Percentiles rank a stretch among this genome's conserved stretches.
Conservation (phyloP, 2,113 vertebrate species). For the Dasyornis broadbenti region DNA sequence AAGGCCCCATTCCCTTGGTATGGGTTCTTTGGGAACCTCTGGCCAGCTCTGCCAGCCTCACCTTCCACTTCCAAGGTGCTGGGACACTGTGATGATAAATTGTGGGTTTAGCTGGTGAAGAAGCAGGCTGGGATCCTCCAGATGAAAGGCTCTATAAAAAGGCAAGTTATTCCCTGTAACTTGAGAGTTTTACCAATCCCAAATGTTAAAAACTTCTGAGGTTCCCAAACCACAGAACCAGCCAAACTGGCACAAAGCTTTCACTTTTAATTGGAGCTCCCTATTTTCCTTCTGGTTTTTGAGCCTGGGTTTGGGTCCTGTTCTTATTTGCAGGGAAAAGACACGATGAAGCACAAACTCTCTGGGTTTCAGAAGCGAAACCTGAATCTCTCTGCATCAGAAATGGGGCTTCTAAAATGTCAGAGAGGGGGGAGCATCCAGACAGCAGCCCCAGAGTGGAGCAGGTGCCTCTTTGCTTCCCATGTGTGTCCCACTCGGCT, state of each 20-base stretch:
- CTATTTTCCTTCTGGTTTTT: not conserved
- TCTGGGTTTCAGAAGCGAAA: not conserved
- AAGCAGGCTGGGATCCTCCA: not conserved
- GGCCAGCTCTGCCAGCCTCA: rapidly evolving
- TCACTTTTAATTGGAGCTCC: not conserved
- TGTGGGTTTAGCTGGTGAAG: not conserved
- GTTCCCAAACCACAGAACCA: not conserved
- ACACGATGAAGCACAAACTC: not conserved
- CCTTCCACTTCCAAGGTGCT: rapidly evolving
- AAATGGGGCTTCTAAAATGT: not conserved
- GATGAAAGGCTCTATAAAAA: not conserved
- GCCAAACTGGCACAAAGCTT: not conserved
- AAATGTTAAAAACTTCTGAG: not conserved
- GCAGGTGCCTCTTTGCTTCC: not conserved
- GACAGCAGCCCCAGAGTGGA: not conserved
- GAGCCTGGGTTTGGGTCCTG: not conserved
- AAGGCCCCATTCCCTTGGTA: not conserved
- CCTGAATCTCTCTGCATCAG: not conserved
- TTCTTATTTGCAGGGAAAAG: not conserved
- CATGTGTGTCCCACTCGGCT: rapidly evolving
- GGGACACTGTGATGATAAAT: not conserved
- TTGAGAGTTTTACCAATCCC: not conserved
- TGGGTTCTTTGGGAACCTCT: not conserved
- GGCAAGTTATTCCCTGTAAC: not conserved
- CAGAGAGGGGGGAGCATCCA: not conserved